phyloP scores from a whole-genome alignment of 2,888 invertebrate genomes.

The Aporophyla lueneburgensis region DNA sequence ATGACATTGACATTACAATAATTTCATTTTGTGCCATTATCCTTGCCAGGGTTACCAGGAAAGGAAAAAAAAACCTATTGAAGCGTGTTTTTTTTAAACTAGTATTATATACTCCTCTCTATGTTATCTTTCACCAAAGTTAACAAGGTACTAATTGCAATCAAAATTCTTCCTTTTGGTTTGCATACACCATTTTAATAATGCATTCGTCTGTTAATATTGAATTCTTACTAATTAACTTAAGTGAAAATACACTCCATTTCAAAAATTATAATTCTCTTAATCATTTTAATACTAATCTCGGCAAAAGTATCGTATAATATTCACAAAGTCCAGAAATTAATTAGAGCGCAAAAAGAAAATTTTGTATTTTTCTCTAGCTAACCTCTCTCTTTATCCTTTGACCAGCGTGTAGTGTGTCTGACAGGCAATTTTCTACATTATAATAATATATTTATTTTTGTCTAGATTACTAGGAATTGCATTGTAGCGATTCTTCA shows the following conservation, averaged over 20 bases:
- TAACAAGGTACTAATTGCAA: background rate
- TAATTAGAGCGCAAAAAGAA: slow-evolving; percentile 66
- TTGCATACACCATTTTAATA: background rate
- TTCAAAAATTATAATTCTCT: slow-evolving; percentile 7
- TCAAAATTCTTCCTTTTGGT: background rate
- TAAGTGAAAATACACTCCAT: slow-evolving; percentile 41
- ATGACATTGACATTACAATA: too few relatives aligned
- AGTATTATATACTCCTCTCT: too few relatives aligned
- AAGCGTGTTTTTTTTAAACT: background rate
- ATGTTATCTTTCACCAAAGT: background rate
- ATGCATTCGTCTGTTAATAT: background rate
- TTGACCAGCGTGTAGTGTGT: slow-evolving; percentile 80
- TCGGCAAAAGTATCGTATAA: slow-evolving; percentile 56
- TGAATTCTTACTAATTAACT: slow-evolving; percentile 23
- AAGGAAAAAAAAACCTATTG: too few relatives aligned
- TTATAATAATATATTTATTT: slow-evolving; percentile 77
- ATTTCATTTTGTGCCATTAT: too few relatives aligned
- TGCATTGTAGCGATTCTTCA: slow-evolving; percentile 20
- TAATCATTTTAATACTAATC: slow-evolving; percentile 33
- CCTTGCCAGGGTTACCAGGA: too few relatives aligned
- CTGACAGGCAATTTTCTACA: slow-evolving; percentile 87
- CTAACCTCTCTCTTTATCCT: slow-evolving; percentile 78
- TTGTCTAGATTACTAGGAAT: slow-evolving; percentile 47
- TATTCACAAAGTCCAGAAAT: slow-evolving; percentile 66
- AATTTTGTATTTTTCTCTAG: slow-evolving; percentile 65